A percentile compares a stretch with the other conserved stretches of the same genome.
Evolutionary conservation across 1,140 invertebrate genomes (phyloP).

Genomic region (Anastrepha ludens): DNA sequence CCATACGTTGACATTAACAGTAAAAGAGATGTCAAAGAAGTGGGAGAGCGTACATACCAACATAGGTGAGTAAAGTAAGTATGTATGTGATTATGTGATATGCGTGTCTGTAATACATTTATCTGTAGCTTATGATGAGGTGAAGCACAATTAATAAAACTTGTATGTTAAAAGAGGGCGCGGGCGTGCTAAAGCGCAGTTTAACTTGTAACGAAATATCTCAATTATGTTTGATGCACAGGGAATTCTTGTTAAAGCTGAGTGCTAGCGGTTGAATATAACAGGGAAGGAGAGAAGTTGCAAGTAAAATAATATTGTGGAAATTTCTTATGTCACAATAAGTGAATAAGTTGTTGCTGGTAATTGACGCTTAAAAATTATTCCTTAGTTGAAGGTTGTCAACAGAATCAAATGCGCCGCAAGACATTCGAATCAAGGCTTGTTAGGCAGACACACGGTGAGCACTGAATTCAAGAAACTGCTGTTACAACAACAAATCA

Average conservation of each 20-base stretch:
- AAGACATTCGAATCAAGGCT: not conserved
- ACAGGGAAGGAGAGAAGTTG: no score
- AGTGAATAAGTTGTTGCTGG: not conserved
- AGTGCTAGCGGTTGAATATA: no score
- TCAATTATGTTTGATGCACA: constrained; percentile 31
- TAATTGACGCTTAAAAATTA: not conserved
- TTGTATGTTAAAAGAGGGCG: not conserved
- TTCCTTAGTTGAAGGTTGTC: not conserved
- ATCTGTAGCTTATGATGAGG: not conserved
- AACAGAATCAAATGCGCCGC: not conserved
- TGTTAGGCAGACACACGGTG: not conserved
- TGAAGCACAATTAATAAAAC: not conserved
- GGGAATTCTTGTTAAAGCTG: no score
- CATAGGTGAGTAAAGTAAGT: not conserved
- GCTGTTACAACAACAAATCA: not conserved
- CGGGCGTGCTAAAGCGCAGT: not conserved
- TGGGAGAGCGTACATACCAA: not conserved
- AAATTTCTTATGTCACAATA: not conserved
- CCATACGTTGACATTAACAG: constrained; percentile 27
- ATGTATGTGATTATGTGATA: no score
- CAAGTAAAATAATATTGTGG: not conserved
- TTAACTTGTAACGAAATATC: not conserved
- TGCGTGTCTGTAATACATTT: no score
- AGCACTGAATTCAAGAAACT: not conserved
- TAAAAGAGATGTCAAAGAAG: constrained; percentile 1